Evolutionary conservation across 2,113 vertebrate species (phyloP).

Genomic region (Dipodomys ordii): DNA sequence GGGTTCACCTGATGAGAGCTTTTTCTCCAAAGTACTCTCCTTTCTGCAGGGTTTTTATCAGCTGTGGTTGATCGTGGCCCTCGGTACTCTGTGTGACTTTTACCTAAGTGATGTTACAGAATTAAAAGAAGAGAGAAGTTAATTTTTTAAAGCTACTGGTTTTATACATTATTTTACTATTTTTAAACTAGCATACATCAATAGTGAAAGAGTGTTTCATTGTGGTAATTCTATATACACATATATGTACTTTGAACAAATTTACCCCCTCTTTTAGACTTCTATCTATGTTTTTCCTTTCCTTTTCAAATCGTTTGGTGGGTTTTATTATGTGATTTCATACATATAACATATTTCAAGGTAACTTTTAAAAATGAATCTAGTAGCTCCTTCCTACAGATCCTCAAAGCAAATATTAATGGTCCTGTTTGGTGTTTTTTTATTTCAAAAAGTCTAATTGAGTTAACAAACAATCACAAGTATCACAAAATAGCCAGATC

Average conservation of each 20-base stretch:
- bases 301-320: too few species aligned
- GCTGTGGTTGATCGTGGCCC: constrained; percentile 89
- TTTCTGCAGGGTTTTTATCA: constrained; percentile 94
- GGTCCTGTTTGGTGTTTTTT: background rate
- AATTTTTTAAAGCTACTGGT: too few species aligned
- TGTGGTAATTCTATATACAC: too few species aligned
- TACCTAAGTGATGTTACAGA: constrained; percentile 86
- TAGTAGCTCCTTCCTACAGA: background rate
- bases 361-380: background rate
- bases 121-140: background rate
- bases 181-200: too few species aligned
- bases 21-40: constrained; percentile 98
- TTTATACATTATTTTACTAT: too few species aligned
- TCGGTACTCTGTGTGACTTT: constrained; percentile 93
- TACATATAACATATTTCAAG: background rate
- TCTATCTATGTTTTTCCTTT: too few species aligned
- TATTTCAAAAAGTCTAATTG: background rate
- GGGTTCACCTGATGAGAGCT: constrained; percentile 93
- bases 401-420: background rate
- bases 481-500: background rate
- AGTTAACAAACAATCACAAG: background rate
- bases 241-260: too few species aligned
- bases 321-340: background rate
- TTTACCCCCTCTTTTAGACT: too few species aligned
- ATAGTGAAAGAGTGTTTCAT: too few species aligned